Evolutionary conservation across 2,797 vertebrate species (phyloP).

Genomic region (Diglossa cyanea): DNA sequence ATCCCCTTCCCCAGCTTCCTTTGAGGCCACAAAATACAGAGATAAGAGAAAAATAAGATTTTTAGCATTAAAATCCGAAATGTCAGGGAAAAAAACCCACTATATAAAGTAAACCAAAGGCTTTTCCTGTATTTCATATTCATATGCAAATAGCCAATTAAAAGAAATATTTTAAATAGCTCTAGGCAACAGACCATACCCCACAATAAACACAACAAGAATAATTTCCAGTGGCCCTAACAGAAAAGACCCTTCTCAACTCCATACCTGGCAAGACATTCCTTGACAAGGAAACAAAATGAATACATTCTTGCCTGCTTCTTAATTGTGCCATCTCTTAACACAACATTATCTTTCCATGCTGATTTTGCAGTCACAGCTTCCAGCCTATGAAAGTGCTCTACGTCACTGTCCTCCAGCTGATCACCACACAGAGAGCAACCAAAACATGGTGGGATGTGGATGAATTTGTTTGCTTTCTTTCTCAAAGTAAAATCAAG

Average conservation of each 20-base stretch:
- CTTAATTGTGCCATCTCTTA: not conserved
- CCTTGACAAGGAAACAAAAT: not conserved
- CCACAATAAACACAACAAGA: not conserved
- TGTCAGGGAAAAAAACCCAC: accelerated
- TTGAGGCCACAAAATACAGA: not conserved
- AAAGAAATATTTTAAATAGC: not conserved
- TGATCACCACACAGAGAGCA: not conserved
- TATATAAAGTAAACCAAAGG: not conserved
- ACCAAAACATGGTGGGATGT: not conserved
- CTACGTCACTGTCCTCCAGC: not conserved
- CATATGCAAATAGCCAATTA: not conserved
- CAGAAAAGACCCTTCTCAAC: not conserved
- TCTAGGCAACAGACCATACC: not conserved
- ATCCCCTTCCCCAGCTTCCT: not conserved
- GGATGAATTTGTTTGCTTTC: not conserved
- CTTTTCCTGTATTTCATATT: not conserved
- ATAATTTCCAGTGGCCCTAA: not conserved
- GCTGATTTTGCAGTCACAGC: not conserved
- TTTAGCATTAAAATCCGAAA: not conserved
- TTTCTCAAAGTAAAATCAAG: not conserved
- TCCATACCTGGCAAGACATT: not conserved
- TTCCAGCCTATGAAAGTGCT: not conserved
- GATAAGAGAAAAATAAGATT: not conserved
- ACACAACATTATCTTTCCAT: not conserved
- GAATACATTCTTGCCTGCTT: not conserved